A percentile compares a stretch with the other conserved stretches of the same genome.
These are phyloP conservation scores for Harpalus rufipes DNA, from an alignment of 2,888 invertebrate genomes.

Conservation along the genomic window DNA sequence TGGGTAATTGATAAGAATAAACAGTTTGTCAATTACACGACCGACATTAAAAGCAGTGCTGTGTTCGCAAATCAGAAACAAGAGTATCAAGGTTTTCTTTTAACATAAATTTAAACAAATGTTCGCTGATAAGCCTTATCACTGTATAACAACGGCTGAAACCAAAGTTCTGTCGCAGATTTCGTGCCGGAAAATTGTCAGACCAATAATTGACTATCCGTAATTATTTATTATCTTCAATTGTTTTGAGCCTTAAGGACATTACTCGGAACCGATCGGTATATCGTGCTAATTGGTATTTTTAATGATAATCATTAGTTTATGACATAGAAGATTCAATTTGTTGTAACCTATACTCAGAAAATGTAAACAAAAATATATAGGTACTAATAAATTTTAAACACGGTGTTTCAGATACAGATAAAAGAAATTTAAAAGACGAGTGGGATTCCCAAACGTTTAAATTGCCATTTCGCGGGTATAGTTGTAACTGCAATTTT, in stretches of 20 bases:
- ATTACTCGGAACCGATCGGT: not conserved
- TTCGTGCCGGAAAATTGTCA: slow-evolving; percentile 19
- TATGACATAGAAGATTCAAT: not conserved
- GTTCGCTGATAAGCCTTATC: slow-evolving; percentile 59
- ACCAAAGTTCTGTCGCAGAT: slow-evolving; percentile 46
- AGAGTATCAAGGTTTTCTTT: slow-evolving; percentile 61
- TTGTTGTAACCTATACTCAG: not conserved
- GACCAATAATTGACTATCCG: slow-evolving; percentile 3
- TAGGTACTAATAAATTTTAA: not conserved
- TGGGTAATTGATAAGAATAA: slow-evolving; percentile 37
- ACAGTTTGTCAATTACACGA: slow-evolving; percentile 54
- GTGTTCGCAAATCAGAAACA: slow-evolving; percentile 60
- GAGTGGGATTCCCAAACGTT: too few species aligned
- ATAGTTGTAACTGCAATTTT: too few species aligned
- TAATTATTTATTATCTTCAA: slow-evolving; percentile 19
- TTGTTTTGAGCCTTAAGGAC: slow-evolving; percentile 26
- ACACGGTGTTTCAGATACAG: not conserved
- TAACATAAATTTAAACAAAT: slow-evolving; percentile 66
- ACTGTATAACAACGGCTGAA: slow-evolving; percentile 52
- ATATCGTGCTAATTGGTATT: slow-evolving; percentile 18
- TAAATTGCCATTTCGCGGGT: too few species aligned
- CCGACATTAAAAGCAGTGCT: slow-evolving; percentile 61
- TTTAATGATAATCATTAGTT: not conserved
- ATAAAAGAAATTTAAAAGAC: not conserved
- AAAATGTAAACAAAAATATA: not conserved